These are phyloP conservation scores for Fulica atra DNA, from an alignment of 2,113 vertebrate species.

Conservation along the genomic window DNA sequence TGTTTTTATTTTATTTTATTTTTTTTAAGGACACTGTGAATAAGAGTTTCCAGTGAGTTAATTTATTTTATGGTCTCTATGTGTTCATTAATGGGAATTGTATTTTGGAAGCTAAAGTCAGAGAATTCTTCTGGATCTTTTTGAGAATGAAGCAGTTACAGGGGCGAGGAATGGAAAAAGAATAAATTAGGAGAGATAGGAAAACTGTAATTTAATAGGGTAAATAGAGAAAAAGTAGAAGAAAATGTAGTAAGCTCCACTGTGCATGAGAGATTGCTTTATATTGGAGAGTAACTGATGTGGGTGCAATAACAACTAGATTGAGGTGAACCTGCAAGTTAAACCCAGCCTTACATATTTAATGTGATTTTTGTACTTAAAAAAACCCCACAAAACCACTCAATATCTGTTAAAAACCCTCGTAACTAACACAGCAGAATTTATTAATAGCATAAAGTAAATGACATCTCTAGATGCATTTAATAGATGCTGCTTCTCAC, in stretches of 20 bases:
- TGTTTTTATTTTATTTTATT: no score
- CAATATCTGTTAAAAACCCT: neutral
- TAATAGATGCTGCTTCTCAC: neutral
- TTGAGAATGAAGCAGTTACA: neutral
- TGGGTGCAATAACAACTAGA: neutral
- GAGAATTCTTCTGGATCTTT: neutral
- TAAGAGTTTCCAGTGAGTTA: neutral
- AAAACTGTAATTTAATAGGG: neutral
- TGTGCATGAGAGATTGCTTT: neutral
- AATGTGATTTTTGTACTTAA: neutral
- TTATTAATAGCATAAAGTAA: neutral
- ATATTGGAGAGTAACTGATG: neutral
- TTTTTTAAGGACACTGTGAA: neutral
- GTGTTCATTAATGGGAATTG: neutral
- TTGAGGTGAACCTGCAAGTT: neutral
- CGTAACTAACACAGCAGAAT: neutral
- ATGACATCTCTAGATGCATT: neutral
- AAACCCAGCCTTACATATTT: neutral
- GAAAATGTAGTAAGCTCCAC: neutral
- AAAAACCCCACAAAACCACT: neutral
- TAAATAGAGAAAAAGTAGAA: neutral
- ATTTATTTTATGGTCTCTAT: neutral
- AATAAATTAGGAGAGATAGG: neutral
- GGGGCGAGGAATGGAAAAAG: neutral
- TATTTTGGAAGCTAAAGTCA: neutral